Conservation (phyloP, 2,797 vertebrate species). For the Crenuchus spilurus region DNA sequence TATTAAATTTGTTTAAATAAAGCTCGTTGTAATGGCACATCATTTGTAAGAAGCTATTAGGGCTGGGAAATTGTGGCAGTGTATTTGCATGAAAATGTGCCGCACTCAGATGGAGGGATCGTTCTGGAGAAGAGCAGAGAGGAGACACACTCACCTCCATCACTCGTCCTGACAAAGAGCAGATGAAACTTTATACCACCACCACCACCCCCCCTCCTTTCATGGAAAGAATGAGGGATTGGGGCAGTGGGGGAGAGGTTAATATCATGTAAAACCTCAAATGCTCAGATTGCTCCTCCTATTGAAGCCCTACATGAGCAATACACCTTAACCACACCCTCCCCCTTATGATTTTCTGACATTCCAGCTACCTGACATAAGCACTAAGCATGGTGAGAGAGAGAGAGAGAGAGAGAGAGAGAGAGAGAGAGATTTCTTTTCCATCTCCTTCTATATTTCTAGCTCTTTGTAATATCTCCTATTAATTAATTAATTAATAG, state of each 20-base stretch:
- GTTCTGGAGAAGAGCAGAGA: conserved; percentile 85
- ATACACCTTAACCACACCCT: conserved; percentile 31
- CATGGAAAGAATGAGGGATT: conserved; percentile 36
- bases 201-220: background rate
- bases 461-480: too few species aligned
- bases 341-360: conserved; percentile 32
- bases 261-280: conserved; percentile 60
- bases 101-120: conserved; percentile 83
- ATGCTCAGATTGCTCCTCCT: conserved; percentile 46
- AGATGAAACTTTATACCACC: conserved; percentile 77
- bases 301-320: conserved; percentile 35
- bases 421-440: conserved; percentile 54
- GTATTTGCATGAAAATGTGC: conserved; percentile 99
- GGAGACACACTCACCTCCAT: conserved; percentile 88
- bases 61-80: conserved; percentile 84
- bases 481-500: too few species aligned
- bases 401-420: conserved; percentile 45
- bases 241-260: conserved; percentile 48
- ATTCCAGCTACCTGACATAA: conserved; percentile 28
- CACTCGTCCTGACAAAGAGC: conserved; percentile 80
- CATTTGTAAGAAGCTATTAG: conserved; percentile 99
- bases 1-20: conserved; percentile 99
- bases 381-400: conserved; percentile 49
- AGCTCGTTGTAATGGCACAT: conserved; percentile 99
- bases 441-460: too few species aligned